Evolutionary conservation across 2,797 vertebrate genomes (phyloP).

Genomic region (Apodemus agrarius): DNA sequence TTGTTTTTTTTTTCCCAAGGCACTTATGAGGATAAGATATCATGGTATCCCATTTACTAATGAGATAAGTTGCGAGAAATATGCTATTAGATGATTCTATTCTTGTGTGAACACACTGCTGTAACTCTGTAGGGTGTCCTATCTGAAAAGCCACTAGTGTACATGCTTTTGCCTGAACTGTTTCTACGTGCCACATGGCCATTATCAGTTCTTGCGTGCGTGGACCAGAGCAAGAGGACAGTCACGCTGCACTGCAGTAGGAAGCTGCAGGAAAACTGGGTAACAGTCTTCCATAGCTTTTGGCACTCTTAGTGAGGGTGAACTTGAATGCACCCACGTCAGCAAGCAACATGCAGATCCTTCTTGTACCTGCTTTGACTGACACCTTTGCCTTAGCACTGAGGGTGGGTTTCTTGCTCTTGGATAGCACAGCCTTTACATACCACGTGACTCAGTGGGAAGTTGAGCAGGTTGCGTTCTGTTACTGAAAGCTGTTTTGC

Average conservation of each 20-base stretch:
- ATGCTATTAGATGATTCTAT: background rate
- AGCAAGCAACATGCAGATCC: accelerated
- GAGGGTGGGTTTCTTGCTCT: background rate
- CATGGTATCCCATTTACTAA: background rate
- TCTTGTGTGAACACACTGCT: background rate
- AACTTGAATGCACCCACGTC: accelerated
- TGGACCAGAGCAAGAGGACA: background rate
- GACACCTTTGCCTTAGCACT: background rate
- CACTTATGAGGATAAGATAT: background rate
- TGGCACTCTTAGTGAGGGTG: background rate
- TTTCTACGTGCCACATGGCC: background rate
- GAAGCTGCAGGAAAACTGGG: background rate
- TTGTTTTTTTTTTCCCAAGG: background rate
- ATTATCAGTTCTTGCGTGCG: background rate
- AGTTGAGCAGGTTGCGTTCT: background rate
- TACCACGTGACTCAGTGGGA: background rate
- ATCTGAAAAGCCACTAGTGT: background rate
- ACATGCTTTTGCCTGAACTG: background rate
- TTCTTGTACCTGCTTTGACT: background rate
- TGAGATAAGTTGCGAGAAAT: background rate
- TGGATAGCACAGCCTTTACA: too few relatives aligned
- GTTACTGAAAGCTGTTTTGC: conserved; percentile 10
- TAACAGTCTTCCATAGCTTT: too few relatives aligned
- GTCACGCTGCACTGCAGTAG: accelerated
- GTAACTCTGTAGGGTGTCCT: background rate